phyloP scores from a whole-genome alignment of 2,888 invertebrate genomes.

The Apamea monoglypha region DNA sequence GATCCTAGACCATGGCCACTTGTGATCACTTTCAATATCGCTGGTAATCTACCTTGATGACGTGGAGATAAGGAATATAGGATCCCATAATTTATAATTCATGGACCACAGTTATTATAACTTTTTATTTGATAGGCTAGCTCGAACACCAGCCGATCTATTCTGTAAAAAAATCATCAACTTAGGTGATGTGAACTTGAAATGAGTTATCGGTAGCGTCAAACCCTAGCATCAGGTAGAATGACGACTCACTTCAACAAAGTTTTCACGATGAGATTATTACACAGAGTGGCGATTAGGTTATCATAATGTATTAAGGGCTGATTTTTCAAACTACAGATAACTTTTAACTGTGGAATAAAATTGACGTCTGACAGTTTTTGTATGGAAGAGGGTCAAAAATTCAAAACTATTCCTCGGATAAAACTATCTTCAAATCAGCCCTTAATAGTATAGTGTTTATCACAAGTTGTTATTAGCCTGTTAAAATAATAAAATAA shows the following conservation, averaged over 20 bases:
- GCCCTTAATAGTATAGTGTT: neutral
- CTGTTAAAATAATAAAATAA: neutral
- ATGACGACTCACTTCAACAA: no score
- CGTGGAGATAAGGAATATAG: neutral
- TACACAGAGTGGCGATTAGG: no score
- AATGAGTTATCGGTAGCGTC: neutral
- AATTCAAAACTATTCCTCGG: no score
- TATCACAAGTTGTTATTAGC: neutral
- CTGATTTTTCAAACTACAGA: no score
- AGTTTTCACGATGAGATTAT: no score
- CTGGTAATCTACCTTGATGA: conserved; percentile 25
- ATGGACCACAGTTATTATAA: neutral
- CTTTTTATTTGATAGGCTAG: neutral
- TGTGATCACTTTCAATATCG: conserved; percentile 55
- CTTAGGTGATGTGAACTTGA: neutral
- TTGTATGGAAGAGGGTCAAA: no score
- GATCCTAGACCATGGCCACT: conserved; percentile 57
- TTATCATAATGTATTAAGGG: no score
- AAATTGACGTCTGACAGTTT: no score
- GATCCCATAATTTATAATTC: neutral
- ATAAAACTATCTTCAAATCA: no score
- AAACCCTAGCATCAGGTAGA: neutral
- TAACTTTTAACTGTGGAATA: no score
- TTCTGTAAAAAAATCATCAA: neutral
- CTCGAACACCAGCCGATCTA: neutral